Evolutionary conservation across 2,113 vertebrate genomes (phyloP).

Genomic region (Nipponia nippon): DNA sequence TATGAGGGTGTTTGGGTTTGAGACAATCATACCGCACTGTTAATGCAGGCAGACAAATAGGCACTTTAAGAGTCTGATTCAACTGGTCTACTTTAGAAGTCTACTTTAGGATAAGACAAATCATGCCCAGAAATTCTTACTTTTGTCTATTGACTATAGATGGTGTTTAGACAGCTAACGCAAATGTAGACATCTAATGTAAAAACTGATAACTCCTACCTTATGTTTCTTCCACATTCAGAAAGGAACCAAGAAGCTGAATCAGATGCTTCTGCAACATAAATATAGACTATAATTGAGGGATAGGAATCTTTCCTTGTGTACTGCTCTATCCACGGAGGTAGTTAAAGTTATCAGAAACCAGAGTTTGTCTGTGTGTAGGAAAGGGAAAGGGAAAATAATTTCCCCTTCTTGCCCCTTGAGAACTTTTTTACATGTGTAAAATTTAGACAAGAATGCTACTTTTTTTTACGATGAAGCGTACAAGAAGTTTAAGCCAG

Average conservation of each 20-base stretch:
- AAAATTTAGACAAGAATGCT: neutral
- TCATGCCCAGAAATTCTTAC: neutral
- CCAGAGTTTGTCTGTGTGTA: neutral
- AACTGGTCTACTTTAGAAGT: neutral
- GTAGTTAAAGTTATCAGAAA: neutral
- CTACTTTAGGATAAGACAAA: neutral
- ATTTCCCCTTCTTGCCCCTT: neutral
- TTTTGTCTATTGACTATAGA: neutral
- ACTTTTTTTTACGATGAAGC: neutral
- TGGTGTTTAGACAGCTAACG: neutral
- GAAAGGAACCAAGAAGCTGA: neutral
- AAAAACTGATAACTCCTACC: accelerated
- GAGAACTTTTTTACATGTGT: neutral
- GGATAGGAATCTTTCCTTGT: neutral
- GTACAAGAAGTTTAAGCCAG: neutral
- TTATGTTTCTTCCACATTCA: neutral
- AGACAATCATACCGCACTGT: neutral
- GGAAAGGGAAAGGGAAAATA: neutral
- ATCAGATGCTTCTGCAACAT: neutral
- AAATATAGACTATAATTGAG: neutral
- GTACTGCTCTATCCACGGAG: neutral
- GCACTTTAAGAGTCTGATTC: neutral
- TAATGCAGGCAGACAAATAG: neutral
- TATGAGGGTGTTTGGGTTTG: neutral
- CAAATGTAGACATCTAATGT: neutral